Evolutionary conservation across 2,888 invertebrate genomes (phyloP).

Genomic region (Andrena fulva): DNA sequence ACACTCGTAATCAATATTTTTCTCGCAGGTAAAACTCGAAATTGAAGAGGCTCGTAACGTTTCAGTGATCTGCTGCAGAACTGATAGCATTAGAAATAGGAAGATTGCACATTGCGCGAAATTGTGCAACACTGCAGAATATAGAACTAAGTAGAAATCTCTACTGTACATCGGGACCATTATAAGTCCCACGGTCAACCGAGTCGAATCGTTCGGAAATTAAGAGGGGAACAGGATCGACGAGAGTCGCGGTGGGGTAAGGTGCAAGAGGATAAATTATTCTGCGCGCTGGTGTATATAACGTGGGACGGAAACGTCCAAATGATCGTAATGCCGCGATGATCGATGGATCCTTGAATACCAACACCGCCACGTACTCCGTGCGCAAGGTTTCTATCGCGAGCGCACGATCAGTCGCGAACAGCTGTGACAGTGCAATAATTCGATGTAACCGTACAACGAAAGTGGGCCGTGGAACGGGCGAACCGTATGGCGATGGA

Average conservation of each 20-base stretch:
- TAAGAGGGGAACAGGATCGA: conserved; percentile 72
- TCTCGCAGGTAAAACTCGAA: conserved; percentile 2
- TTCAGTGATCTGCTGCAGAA: background rate
- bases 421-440: conserved; percentile 42
- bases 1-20: conserved; percentile 6
- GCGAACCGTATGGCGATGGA: background rate
- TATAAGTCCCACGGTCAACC: conserved; percentile 56
- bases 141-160: background rate
- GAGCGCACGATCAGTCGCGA: conserved; percentile 36
- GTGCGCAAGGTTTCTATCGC: conserved; percentile 44
- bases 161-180: conserved; percentile 47
- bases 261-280: conserved; percentile 72
- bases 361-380: conserved; percentile 23
- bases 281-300: conserved; percentile 30
- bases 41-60: background rate
- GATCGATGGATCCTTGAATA: conserved; percentile 66
- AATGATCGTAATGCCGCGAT: conserved; percentile 68
- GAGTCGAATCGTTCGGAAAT: conserved; percentile 65
- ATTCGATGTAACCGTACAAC: conserved; percentile 29
- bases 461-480: conserved; percentile 17
- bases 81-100: no score
- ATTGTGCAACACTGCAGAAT: background rate
- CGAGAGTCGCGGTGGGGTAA: conserved; percentile 63
- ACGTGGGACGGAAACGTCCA: conserved; percentile 65
- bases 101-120: background rate